Evolutionary conservation across 2,888 invertebrate genomes (phyloP).

Genomic region (Eumerus sabulonum): DNA sequence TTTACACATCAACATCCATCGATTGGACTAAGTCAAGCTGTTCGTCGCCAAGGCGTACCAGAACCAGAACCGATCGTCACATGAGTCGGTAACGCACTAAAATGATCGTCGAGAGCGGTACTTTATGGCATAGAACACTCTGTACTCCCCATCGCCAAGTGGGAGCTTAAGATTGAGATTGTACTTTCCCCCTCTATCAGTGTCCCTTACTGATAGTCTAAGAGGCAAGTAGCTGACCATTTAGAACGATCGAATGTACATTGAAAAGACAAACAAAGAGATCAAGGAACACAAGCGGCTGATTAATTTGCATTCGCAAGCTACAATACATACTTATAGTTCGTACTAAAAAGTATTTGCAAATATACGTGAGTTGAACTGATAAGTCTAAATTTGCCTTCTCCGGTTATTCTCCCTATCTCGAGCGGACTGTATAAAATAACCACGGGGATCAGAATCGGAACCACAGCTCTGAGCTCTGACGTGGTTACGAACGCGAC

Average conservation of each 20-base stretch:
- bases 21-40: too few species aligned
- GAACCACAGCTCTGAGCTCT: too few species aligned
- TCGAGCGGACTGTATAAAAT: neutral
- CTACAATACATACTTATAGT: neutral
- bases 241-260: constrained; percentile 7
- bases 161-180: neutral
- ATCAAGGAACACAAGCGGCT: neutral
- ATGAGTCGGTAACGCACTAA: constrained; percentile 3
- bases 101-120: neutral
- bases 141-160: neutral
- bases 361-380: too few species aligned
- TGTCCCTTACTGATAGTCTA: too few species aligned
- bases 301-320: constrained; percentile 24
- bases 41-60: constrained; percentile 7
- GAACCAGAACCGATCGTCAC: constrained; percentile 7
- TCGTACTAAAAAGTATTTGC: too few species aligned
- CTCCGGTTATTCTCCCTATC: too few species aligned
- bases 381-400: too few species aligned
- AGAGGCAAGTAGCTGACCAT: constrained; percentile 8
- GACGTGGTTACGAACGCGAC: constrained; percentile 29
- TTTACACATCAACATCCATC: too few species aligned
- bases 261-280: constrained; percentile 4
- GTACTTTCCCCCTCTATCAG: too few species aligned
- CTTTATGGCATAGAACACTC: neutral
- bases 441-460: constrained; percentile 34